Percentiles rank a stretch among this genome's conserved stretches.
phyloP scores from a whole-genome alignment of 2,113 vertebrate species.

The Malurus elegans region DNA sequence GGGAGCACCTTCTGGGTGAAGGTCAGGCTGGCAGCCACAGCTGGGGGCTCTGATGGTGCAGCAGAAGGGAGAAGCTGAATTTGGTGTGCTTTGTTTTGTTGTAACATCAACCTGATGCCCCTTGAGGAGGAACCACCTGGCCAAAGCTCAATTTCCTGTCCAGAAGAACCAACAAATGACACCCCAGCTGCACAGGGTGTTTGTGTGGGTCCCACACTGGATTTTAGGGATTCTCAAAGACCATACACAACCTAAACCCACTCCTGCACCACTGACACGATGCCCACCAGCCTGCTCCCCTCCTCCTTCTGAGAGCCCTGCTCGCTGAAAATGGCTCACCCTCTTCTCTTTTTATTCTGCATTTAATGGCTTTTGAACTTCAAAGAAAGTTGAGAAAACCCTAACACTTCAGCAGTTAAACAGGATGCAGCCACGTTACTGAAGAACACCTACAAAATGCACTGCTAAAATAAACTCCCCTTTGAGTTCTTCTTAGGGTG shows the following conservation, averaged over 20 bases:
- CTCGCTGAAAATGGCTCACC: background rate
- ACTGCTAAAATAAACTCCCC: background rate
- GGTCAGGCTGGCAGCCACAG: fast-evolving
- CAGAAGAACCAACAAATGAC: background rate
- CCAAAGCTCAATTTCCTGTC: background rate
- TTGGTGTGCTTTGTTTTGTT: background rate
- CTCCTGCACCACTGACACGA: background rate
- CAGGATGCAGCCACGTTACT: background rate
- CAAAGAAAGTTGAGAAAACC: constrained; percentile 18
- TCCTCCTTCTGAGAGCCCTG: background rate
- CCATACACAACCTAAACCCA: background rate
- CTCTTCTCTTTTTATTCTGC: background rate
- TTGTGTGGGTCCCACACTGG: fast-evolving
- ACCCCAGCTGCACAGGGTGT: background rate
- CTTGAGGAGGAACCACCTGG: background rate
- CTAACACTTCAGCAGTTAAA: background rate
- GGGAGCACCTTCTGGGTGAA: background rate
- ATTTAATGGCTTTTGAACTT: background rate
- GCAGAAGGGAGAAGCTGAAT: background rate
- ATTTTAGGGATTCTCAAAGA: background rate
- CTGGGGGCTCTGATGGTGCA: background rate
- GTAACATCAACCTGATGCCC: background rate
- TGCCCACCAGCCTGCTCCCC: background rate
- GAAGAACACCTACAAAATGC: background rate
- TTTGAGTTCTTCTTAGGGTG: background rate